phyloP scores from a whole-genome alignment of 2,113 vertebrate genomes.

The Marcusenius ussheri region DNA sequence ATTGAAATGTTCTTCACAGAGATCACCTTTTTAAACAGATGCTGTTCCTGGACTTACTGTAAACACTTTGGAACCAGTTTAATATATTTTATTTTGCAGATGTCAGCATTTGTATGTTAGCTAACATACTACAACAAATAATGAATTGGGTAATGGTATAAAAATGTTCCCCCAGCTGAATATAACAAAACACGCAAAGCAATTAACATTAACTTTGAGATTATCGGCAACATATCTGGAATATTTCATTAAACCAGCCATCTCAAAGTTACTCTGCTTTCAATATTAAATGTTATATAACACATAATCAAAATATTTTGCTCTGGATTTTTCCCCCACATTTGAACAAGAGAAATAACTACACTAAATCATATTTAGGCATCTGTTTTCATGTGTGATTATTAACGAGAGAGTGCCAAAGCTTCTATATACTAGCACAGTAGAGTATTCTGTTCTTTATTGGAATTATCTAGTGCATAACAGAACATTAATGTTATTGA shows the following conservation, averaged over 20 bases:
- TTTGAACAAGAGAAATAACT: neutral
- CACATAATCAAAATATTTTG: constrained; percentile 2
- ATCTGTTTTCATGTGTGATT: neutral
- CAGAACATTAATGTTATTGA: constrained; percentile 1
- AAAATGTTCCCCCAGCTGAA: neutral
- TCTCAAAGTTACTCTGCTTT: neutral
- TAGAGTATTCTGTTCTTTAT: constrained; percentile 3
- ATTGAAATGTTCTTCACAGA: neutral
- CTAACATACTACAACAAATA: neutral
- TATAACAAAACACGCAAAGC: neutral
- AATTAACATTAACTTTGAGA: neutral
- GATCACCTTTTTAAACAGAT: neutral
- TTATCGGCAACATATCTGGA: neutral
- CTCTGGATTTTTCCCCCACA: neutral
- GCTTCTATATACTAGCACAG: neutral
- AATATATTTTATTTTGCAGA: neutral
- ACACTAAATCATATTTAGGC: neutral
- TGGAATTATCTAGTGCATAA: constrained; percentile 5
- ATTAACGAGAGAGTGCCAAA: neutral
- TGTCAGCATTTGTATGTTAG: neutral
- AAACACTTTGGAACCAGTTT: neutral
- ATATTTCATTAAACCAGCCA: neutral
- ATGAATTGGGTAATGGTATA: neutral
- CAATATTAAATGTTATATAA: neutral
- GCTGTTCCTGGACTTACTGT: constrained; percentile 9